Evolutionary conservation across 2,888 invertebrate genomes (phyloP).

Genomic region (Invenusta paracnida): DNA sequence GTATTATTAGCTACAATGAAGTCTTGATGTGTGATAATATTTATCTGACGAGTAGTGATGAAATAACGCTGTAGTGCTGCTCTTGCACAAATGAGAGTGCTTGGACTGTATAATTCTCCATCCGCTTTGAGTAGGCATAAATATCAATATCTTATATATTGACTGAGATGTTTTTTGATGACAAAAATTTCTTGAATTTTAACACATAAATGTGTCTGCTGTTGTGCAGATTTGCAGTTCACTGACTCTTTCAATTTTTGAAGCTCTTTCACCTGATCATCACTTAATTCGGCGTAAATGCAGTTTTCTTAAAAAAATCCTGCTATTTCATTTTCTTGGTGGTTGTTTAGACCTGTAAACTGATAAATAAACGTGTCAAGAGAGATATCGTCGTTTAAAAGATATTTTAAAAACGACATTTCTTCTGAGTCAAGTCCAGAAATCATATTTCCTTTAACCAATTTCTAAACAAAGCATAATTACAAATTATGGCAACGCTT

Average conservation of each 20-base stretch:
- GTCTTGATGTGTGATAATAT: not conserved
- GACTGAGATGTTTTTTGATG: not conserved
- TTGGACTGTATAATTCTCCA: not conserved
- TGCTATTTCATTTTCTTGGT: not conserved
- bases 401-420: not conserved
- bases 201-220: not conserved
- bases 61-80: not conserved
- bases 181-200: not conserved
- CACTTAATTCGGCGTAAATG: not conserved
- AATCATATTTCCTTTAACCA: too few relatives aligned
- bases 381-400: not conserved
- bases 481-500: too few relatives aligned
- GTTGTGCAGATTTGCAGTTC: not conserved
- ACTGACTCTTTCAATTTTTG: not conserved
- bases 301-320: not conserved
- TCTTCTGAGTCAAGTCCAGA: not conserved
- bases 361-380: not conserved
- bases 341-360: not conserved
- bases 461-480: too few relatives aligned
- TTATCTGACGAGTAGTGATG: not conserved
- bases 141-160: too few relatives aligned
- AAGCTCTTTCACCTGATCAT: not conserved
- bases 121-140: too few relatives aligned
- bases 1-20: not conserved
- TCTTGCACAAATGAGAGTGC: not conserved